These are phyloP conservation scores for Oceanodroma tethys DNA, from an alignment of 2,113 vertebrate species.

Conservation along the genomic window DNA sequence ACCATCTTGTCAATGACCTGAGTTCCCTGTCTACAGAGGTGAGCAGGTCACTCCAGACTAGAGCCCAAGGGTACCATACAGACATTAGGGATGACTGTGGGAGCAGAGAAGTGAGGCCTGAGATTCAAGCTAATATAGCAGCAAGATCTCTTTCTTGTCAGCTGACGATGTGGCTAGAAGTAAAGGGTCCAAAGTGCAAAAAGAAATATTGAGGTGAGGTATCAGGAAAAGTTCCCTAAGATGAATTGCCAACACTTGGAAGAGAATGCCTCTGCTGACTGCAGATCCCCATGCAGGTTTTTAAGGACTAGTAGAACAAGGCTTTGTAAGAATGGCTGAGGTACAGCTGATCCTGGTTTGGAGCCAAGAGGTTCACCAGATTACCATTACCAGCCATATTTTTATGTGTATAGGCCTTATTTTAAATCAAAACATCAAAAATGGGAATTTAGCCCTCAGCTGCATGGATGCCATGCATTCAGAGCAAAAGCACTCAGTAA, in stretches of 20 bases:
- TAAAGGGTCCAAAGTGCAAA: not conserved
- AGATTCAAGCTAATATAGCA: not conserved
- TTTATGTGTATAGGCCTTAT: not conserved
- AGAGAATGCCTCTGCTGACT: not conserved
- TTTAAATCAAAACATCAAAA: not conserved
- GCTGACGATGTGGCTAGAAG: not conserved
- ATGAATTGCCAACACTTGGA: not conserved
- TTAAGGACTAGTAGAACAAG: not conserved
- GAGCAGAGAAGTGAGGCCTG: not conserved
- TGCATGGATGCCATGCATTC: not conserved
- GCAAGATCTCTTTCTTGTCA: not conserved
- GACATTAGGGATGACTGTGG: not conserved
- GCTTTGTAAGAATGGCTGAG: not conserved
- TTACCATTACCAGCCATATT: not conserved
- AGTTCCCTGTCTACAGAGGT: not conserved
- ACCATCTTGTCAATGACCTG: not conserved
- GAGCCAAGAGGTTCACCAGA: not conserved
- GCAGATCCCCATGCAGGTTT: not conserved
- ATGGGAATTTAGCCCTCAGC: not conserved
- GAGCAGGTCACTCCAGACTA: not conserved
- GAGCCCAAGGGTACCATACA: not conserved
- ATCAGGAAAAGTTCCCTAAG: not conserved
- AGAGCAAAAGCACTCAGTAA: not conserved
- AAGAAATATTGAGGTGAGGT: not conserved
- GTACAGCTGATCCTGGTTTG: not conserved